Conservation (phyloP, 2,888 invertebrate species). For the Melinaea menophilus region DNA sequence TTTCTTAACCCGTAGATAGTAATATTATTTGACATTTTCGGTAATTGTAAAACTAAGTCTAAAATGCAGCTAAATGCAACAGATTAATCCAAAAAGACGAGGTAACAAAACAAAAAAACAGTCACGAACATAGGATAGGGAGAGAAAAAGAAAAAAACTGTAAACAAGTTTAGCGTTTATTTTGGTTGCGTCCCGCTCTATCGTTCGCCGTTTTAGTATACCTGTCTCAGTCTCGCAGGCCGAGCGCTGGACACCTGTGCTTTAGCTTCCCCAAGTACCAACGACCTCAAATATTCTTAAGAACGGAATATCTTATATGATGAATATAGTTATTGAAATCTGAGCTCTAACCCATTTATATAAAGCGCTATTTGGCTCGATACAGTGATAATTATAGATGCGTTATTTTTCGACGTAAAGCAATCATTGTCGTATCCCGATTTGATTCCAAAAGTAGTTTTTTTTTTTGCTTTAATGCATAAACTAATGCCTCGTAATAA, state of each 20-base stretch:
- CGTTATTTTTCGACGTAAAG: slow-evolving; percentile 68
- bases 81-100: slow-evolving; percentile 72
- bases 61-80: slow-evolving; percentile 74
- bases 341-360: slow-evolving; percentile 37
- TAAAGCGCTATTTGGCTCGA: slow-evolving; percentile 42
- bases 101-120: slow-evolving; percentile 69
- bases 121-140: slow-evolving; percentile 78
- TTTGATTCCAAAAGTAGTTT: slow-evolving; percentile 69
- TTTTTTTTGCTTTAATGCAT: slow-evolving; percentile 63
- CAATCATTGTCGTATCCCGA: slow-evolving; percentile 77
- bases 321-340: slow-evolving; percentile 40
- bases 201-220: slow-evolving; percentile 40
- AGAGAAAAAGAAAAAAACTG: slow-evolving; percentile 72
- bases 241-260: slow-evolving; percentile 78
- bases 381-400: slow-evolving; percentile 54
- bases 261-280: slow-evolving; percentile 78
- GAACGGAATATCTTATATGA: slow-evolving; percentile 52
- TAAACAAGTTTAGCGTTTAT: slow-evolving; percentile 78
- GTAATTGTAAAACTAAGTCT: slow-evolving; percentile 43
- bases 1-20: background rate
- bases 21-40: background rate
- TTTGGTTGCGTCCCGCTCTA: slow-evolving; percentile 70
- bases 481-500: slow-evolving; percentile 73
- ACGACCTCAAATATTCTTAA: slow-evolving; percentile 66
- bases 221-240: slow-evolving; percentile 55